Base-by-base conservation (phyloP, 2,113 vertebrate genomes). In the Apistogramma diplotaenia region DNA sequence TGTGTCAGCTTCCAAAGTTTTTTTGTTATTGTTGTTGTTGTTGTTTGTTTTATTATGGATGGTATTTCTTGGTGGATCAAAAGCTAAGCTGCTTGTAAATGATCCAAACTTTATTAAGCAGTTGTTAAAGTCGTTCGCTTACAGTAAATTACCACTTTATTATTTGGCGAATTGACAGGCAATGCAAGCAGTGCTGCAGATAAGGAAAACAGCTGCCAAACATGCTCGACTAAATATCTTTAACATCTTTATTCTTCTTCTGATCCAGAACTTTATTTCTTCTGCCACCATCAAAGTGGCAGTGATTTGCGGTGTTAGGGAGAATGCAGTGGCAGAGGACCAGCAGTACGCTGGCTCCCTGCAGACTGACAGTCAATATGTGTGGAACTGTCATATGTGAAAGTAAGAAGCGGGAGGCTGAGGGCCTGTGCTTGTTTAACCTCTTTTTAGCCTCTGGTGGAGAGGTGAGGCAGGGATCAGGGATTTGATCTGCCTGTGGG, bases 1-100 rank as follows among this genome's bases (percentile, higher is more conserved):
- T 76, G 79, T 91, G 88, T 84, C 85, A 87, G 86, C 87, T 81
- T 80, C 81, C 84, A 89, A 88, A 84, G 71, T 87, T 89, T 83
- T 62, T 76, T 79, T 83, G 71, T 87, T 89, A 81, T 62, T 76
- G 77, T 83, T 31, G 84, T 90, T 85, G 82, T 74, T 4, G 81
- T 85, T 86, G 80, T 59, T 76, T 81, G 23, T 85, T 88, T 85
- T 82, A 73, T 85, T 78, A 89, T 85, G 79, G 74, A 74, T 82
- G 81, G n/a, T 81, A 33, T 78, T 79, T 88, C 83, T 89, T 54
- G 37, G 81, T 74, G 51, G 77, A 79, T 88, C 83, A 81, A 51
- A 82, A 60, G 54, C 53, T 71, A 72, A 88, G 80, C 78, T 40
- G 55, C 53, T 16, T 21, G 23, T 27, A 74, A 81, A 86, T 76